phyloP scores from a whole-genome alignment of 2,888 invertebrate species.

The Nyleta sp. region DNA sequence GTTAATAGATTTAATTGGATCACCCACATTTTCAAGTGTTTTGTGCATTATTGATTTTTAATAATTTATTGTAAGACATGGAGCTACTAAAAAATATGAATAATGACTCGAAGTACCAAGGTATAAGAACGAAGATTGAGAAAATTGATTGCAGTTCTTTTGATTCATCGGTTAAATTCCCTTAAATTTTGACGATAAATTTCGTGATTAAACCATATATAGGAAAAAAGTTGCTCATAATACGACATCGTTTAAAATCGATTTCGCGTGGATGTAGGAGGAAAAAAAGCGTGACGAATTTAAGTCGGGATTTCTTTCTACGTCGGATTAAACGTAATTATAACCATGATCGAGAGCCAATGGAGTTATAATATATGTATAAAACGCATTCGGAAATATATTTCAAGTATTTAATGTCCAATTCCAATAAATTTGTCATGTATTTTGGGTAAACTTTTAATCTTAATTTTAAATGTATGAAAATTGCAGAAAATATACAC shows the following conservation, averaged over 20 bases:
- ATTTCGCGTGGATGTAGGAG: neutral
- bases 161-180: slow-evolving; percentile 9
- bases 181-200: slow-evolving; percentile 24
- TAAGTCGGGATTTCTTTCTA: slow-evolving; percentile 10
- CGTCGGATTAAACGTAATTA: slow-evolving; percentile 19
- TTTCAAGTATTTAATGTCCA: neutral
- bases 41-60: no score
- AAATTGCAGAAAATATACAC: no score
- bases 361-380: neutral
- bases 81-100: neutral
- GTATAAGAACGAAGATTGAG: neutral
- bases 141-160: slow-evolving; percentile 3
- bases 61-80: no score
- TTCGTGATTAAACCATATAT: slow-evolving; percentile 2
- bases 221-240: neutral
- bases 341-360: slow-evolving; percentile 7
- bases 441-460: no score
- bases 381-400: neutral
- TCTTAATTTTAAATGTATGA: no score
- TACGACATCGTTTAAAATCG: slow-evolving; percentile 7
- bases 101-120: neutral
- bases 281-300: neutral
- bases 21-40: no score
- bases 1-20: no score
- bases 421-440: neutral